These are phyloP conservation scores for Taenaris catops DNA, from an alignment of 2,888 invertebrate species.

Conservation along the genomic window DNA sequence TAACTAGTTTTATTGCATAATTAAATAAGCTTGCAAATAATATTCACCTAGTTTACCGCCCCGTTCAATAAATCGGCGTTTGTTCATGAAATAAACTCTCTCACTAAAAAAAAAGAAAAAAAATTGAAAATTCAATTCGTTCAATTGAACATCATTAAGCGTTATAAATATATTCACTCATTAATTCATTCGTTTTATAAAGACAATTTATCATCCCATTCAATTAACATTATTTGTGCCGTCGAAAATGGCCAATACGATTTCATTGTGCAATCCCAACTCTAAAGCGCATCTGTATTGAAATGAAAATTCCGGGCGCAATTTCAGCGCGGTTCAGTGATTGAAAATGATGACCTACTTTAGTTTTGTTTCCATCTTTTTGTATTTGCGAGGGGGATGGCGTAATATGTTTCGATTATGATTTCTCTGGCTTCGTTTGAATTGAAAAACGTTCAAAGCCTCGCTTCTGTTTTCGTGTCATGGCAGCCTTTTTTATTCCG, in stretches of 20 bases:
- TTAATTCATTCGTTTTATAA: no score
- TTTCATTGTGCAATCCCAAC: constrained; percentile 20
- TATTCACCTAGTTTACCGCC: no score
- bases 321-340: constrained; percentile 15
- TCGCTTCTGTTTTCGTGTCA: constrained; percentile 26
- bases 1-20: no score
- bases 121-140: no score
- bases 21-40: no score
- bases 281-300: constrained; percentile 16
- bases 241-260: constrained; percentile 21
- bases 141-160: no score
- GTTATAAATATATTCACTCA: no score
- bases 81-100: no score
- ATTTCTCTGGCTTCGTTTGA: constrained; percentile 42
- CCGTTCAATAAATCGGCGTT: no score
- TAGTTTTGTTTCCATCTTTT: constrained; percentile 42
- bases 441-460: constrained; percentile 48
- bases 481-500: constrained; percentile 21
- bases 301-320: constrained; percentile 8
- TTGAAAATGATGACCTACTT: constrained; percentile 21
- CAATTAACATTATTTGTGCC: constrained; percentile 24
- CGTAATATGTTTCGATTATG: constrained; percentile 60
- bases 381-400: constrained; percentile 37
- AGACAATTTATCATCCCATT: constrained; percentile 17
- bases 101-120: no score